Evolutionary conservation across 2,888 invertebrate species (phyloP).

Genomic region (Syrista parreyssii): DNA sequence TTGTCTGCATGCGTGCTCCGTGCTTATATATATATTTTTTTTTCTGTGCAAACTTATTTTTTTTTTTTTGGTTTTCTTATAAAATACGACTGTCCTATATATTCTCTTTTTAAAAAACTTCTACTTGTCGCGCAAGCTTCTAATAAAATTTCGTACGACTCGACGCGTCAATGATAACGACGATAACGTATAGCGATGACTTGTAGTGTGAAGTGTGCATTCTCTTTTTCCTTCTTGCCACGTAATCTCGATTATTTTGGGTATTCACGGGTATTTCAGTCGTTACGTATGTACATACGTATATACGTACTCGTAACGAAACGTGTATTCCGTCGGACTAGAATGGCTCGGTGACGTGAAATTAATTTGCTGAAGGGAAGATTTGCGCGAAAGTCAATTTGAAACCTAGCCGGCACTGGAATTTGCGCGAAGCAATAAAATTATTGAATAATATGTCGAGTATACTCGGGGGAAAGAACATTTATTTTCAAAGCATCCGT

Average conservation of each 20-base stretch:
- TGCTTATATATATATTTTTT: not conserved
- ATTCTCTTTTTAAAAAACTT: not conserved
- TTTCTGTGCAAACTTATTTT: not conserved
- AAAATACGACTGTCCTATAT: not conserved
- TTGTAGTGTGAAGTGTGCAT: not conserved
- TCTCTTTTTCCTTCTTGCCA: not conserved
- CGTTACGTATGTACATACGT: no score
- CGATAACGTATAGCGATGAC: not conserved
- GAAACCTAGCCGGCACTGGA: not conserved
- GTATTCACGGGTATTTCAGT: not conserved
- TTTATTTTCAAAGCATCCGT: constrained; percentile 30
- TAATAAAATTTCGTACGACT: not conserved
- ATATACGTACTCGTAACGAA: not conserved
- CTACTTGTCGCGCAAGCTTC: not conserved
- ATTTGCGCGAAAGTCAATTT: not conserved
- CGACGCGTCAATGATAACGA: not conserved
- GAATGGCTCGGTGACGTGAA: not conserved
- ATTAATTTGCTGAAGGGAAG: not conserved
- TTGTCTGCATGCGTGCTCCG: constrained; percentile 25
- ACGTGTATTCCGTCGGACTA: not conserved
- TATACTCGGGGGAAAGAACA: constrained; percentile 9
- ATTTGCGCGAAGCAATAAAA: not conserved
- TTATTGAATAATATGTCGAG: constrained; percentile 23
- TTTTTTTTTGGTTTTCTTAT: not conserved
- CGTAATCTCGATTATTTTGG: not conserved